Base-by-base conservation (phyloP, 1,140 invertebrate species). In the Manduca sexta region DNA sequence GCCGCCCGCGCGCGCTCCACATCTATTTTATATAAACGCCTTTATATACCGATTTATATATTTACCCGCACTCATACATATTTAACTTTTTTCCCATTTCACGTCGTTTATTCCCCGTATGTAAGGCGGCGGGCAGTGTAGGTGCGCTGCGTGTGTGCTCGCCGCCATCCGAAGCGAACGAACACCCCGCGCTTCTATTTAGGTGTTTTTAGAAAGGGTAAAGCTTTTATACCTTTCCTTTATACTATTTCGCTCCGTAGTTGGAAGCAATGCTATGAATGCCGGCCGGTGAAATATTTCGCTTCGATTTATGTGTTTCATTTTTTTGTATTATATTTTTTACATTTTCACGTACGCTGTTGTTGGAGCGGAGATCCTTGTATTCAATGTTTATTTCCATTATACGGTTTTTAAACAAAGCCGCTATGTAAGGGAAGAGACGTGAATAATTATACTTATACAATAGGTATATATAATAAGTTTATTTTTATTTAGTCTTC, bases 51-150 rank as follows among this genome's bases (percentile, higher is more conserved):
- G 75, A 84, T 84, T 84, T 84, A 82, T 84, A 84, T 84, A 84
- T 84, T 84, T 84, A 79, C 81, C 78, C 81, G 64, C 81, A 84
- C 81, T 82, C 78, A 82, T 84, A 84, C 78, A 84, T 84, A 84
- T 84, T 84, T 82, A 82, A 84, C 76, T 82, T 84, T 84, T 84
- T 84, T 84, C 75, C 78, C 80, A 84, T 84, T 82, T 82, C 76
- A 82, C 73, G 67, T 82, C 76, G 78, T 80, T 80, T 84, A 81
- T 82, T 74, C 76, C 59, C 53, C 75, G 76, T 81, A 76, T 84
- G 75, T 81, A 75, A 57, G 67, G 48, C 48, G 54, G 58, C 63
- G 64, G 65, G 53, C 57, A 56, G 66, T 40, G 58, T 49, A 48
- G 42, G 57, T 56, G 55, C 40, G 47, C 48, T n/a, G 64, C 63